Conservation (phyloP, 2,888 invertebrate genomes). For the Tetranychus truncatus region DNA sequence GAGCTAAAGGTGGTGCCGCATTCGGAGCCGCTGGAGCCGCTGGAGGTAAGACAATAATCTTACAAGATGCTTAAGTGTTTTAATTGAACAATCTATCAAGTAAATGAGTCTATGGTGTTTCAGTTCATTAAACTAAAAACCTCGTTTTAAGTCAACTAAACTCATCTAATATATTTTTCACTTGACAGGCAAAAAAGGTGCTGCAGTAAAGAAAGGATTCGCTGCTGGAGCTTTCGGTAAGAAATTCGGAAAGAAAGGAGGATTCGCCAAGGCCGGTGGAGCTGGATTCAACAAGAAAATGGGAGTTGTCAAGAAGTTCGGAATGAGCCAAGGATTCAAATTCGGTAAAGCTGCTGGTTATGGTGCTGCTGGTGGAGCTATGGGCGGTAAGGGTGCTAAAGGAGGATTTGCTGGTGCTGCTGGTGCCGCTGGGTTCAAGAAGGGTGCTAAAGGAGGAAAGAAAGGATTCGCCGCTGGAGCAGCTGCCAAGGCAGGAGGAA, state of each 20-base stretch:
- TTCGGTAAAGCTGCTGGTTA: conserved; percentile 21
- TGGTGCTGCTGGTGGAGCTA: conserved; percentile 20
- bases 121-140: not conserved
- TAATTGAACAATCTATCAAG: not conserved
- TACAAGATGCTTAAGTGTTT: no score
- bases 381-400: conserved; percentile 16
- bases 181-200: conserved; percentile 11
- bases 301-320: conserved; percentile 15
- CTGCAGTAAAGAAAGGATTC: conserved; percentile 12
- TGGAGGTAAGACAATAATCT: not conserved
- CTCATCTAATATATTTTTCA: not conserved
- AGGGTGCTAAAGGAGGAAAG: conserved; percentile 17
- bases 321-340: conserved; percentile 18
- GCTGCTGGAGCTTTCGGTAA: conserved; percentile 14
- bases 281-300: conserved; percentile 18
- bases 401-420: conserved; percentile 14
- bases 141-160: not conserved
- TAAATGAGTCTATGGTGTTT: not conserved
- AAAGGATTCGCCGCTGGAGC: conserved; percentile 15
- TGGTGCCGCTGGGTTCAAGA: conserved; percentile 2
- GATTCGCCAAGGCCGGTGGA: conserved; percentile 14
- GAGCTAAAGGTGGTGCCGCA: not conserved
- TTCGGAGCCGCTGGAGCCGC: conserved; percentile 1
- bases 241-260: conserved; percentile 18
- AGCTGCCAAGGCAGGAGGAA: conserved; percentile 10